A percentile compares a stretch with the other conserved stretches of the same genome.
phyloP scores from a whole-genome alignment of 2,888 invertebrate species.

The Patella depressa region DNA sequence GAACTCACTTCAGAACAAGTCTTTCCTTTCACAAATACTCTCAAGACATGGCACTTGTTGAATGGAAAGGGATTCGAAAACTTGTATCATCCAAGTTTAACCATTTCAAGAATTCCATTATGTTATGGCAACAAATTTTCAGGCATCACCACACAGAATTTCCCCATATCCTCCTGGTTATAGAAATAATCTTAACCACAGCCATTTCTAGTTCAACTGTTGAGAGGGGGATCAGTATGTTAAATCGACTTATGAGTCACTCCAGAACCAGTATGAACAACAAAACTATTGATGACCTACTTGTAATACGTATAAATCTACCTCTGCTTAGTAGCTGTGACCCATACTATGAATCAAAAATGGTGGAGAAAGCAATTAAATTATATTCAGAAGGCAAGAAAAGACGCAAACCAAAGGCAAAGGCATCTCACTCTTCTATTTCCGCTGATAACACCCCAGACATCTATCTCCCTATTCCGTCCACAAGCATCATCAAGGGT shows the following conservation, averaged over 20 bases:
- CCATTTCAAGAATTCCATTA: neutral
- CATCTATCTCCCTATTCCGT: no score
- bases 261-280: neutral
- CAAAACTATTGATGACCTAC: neutral
- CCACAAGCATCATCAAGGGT: no score
- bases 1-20: neutral
- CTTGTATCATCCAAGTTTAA: neutral
- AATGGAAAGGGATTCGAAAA: neutral
- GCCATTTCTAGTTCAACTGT: neutral
- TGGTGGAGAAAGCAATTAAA: neutral
- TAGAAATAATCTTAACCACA: neutral
- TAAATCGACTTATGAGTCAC: neutral
- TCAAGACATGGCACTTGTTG: neutral
- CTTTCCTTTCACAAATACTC: neutral
- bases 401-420: neutral
- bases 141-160: neutral
- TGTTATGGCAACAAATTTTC: neutral
- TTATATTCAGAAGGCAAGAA: neutral
- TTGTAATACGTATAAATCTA: neutral
- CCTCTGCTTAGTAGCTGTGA: neutral
- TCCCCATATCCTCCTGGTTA: neutral
- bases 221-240: neutral
- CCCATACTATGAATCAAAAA: neutral
- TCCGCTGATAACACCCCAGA: no score
- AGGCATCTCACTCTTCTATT: neutral